phyloP scores from a whole-genome alignment of 2,888 invertebrate genomes.

The Thelaira solivaga region DNA sequence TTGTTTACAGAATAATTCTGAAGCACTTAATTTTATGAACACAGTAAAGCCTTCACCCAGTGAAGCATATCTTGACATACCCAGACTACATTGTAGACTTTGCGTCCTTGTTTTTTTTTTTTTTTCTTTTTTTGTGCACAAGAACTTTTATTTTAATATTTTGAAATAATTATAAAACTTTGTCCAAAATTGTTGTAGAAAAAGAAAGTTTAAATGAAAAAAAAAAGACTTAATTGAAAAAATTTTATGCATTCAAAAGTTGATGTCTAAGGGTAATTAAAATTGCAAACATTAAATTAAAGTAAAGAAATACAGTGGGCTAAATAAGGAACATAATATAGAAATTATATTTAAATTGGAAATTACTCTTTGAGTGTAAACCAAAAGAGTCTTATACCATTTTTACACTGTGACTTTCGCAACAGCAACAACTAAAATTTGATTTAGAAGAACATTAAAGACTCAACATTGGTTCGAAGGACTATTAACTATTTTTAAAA shows the following conservation, averaged over 20 bases:
- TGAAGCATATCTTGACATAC: too few relatives aligned
- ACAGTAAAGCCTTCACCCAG: too few relatives aligned
- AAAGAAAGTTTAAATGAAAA: constrained; percentile 16
- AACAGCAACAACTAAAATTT: too few relatives aligned
- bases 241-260: constrained; percentile 20
- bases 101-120: background rate
- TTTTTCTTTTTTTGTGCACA: background rate
- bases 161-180: constrained; percentile 22
- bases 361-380: too few relatives aligned
- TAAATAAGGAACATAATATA: background rate
- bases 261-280: constrained; percentile 41
- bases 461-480: too few relatives aligned
- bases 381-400: too few relatives aligned
- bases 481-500: too few relatives aligned
- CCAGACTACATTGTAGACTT: background rate
- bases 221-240: constrained; percentile 19
- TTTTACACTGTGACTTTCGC: too few relatives aligned
- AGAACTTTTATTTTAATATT: background rate
- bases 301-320: background rate
- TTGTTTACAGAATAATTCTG: too few relatives aligned
- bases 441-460: too few relatives aligned
- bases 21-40: too few relatives aligned
- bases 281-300: background rate
- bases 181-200: constrained; percentile 7
- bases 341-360: background rate